Evolutionary conservation across 2,113 vertebrate species (phyloP).

Genomic region (Phainopepla nitens): DNA sequence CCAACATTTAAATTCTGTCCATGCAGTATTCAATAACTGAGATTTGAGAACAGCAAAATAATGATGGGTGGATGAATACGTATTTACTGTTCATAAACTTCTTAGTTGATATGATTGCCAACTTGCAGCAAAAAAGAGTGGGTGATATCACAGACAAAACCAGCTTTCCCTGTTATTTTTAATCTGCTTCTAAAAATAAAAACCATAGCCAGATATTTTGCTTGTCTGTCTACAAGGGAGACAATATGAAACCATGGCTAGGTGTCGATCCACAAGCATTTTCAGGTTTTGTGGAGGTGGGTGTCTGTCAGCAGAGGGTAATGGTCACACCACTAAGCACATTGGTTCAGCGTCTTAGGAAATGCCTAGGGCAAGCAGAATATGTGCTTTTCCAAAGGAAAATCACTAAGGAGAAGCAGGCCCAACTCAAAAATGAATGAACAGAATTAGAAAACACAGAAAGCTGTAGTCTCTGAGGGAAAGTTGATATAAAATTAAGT

Average conservation of each 20-base stretch:
- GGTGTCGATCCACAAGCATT: accelerated
- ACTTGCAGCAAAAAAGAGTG: background rate
- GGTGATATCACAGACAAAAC: background rate
- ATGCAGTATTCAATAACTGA: background rate
- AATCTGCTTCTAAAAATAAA: background rate
- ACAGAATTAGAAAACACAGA: background rate
- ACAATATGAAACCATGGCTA: background rate
- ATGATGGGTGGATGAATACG: background rate
- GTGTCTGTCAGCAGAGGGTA: background rate
- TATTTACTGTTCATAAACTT: background rate
- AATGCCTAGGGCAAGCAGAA: background rate
- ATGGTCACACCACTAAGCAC: background rate
- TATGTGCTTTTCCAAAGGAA: background rate
- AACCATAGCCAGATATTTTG: background rate
- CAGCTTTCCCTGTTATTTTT: background rate
- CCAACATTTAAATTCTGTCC: background rate
- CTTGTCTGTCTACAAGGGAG: background rate
- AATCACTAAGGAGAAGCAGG: background rate
- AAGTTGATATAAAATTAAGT: background rate
- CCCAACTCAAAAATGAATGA: background rate
- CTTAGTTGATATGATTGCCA: background rate
- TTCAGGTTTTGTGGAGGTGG: background rate
- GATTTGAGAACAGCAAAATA: background rate
- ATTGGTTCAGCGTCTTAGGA: accelerated
- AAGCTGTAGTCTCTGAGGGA: background rate